phyloP scores from a whole-genome alignment of 2,113 vertebrate species.

The Cichladusa arquata region DNA sequence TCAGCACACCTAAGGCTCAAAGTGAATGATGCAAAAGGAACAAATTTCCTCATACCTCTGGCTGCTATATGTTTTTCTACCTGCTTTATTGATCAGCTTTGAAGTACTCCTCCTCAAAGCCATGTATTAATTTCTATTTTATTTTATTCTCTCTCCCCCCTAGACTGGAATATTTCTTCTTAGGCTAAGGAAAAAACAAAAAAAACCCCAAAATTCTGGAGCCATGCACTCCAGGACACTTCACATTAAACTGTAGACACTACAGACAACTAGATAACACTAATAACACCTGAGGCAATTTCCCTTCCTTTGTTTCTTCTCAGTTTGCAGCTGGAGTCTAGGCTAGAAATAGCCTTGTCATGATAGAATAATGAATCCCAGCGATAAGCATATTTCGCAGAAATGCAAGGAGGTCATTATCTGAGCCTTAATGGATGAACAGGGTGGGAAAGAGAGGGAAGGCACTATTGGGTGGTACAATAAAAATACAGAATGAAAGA shows the following conservation, averaged over 20 bases:
- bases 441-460: not conserved
- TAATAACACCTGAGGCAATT: constrained; percentile 45
- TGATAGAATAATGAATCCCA: constrained; percentile 56
- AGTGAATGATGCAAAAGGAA: not conserved
- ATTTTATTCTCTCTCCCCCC: no score
- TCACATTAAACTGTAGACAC: constrained; percentile 41
- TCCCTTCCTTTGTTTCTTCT: constrained; percentile 34
- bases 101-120: not conserved
- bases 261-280: constrained; percentile 49
- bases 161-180: not conserved
- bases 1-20: not conserved
- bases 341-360: constrained; percentile 39
- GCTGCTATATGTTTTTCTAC: not conserved
- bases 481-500: not conserved
- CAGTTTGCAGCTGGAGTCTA: constrained; percentile 36
- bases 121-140: not conserved
- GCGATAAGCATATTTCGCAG: not conserved
- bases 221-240: constrained; percentile 13
- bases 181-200: not conserved
- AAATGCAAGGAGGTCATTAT: constrained; percentile 22
- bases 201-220: not conserved
- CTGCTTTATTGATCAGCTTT: not conserved
- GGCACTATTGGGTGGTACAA: not conserved
- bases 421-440: constrained; percentile 38
- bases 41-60: not conserved